phyloP scores from a whole-genome alignment of 2,113 vertebrate species.

The Oncorhynchus keta region DNA sequence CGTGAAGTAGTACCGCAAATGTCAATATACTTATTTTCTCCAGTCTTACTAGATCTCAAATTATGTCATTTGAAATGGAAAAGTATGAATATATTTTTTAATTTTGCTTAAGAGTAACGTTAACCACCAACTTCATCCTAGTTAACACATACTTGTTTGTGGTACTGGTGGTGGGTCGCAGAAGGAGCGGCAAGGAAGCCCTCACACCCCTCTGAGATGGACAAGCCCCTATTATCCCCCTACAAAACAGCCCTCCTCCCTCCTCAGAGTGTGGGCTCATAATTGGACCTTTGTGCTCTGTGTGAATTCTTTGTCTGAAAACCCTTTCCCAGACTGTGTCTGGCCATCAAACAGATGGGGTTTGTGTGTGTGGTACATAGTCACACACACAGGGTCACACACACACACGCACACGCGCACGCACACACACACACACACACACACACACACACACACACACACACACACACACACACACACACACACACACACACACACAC shows the following conservation, averaged over 20 bases:
- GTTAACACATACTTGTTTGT: slow-evolving; percentile 62
- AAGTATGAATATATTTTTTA: not conserved
- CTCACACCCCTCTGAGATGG: slow-evolving; percentile 69
- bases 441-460: slow-evolving; percentile 26
- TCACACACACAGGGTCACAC: slow-evolving; percentile 26
- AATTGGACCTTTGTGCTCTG: slow-evolving; percentile 82
- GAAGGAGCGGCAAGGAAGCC: slow-evolving; percentile 64
- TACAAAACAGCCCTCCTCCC: slow-evolving; percentile 37
- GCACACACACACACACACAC: slow-evolving; percentile 17
- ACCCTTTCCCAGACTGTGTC: slow-evolving; percentile 76
- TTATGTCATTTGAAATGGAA: not conserved
- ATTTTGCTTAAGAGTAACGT: slow-evolving; percentile 36
- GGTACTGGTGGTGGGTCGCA: slow-evolving; percentile 51
- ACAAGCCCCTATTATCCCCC: slow-evolving; percentile 76
- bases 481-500: slow-evolving; percentile 30
- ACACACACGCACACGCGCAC: slow-evolving; percentile 23
- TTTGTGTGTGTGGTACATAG: slow-evolving; percentile 76
- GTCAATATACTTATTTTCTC: not conserved
- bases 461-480: slow-evolving; percentile 12
- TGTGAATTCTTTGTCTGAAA: slow-evolving; percentile 68
- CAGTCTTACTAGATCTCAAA: not conserved
- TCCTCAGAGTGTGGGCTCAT: slow-evolving; percentile 73
- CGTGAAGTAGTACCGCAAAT: not conserved
- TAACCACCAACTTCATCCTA: slow-evolving; percentile 23
- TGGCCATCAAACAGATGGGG: slow-evolving; percentile 72